Percentiles rank a stretch among this genome's conserved stretches.
phyloP scores from a whole-genome alignment of 2,113 vertebrate genomes.

The Myotis yumanensis region DNA sequence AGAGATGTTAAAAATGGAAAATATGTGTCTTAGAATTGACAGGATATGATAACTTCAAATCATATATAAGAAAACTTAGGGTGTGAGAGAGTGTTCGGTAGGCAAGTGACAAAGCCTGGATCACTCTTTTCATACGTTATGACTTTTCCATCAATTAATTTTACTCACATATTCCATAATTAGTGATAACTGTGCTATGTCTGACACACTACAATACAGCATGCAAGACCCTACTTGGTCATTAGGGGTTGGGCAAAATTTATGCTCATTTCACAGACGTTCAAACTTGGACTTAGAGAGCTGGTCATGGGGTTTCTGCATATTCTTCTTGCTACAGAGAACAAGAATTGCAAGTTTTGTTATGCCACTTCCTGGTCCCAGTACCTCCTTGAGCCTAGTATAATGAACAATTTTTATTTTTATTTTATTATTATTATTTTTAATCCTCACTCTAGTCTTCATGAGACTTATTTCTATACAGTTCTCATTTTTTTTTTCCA shows the following conservation, averaged over 20 bases:
- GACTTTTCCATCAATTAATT: background rate
- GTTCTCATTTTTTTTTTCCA: slow-evolving; percentile 34
- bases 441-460: background rate
- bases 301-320: background rate
- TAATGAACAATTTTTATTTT: background rate
- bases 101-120: background rate
- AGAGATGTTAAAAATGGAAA: background rate
- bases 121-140: background rate
- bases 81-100: background rate
- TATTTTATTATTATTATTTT: background rate
- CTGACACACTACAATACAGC: background rate
- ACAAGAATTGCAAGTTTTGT: background rate
- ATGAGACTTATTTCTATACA: background rate
- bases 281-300: background rate
- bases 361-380: background rate
- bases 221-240: background rate
- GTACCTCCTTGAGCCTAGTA: background rate
- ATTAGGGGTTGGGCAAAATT: background rate
- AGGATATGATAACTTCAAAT: background rate
- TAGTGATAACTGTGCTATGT: background rate
- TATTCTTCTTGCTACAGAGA: background rate
- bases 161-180: background rate
- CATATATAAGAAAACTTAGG: background rate
- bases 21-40: background rate
- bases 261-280: background rate